phyloP scores from a whole-genome alignment of 2,888 invertebrate species.

The Idaea straminata region DNA sequence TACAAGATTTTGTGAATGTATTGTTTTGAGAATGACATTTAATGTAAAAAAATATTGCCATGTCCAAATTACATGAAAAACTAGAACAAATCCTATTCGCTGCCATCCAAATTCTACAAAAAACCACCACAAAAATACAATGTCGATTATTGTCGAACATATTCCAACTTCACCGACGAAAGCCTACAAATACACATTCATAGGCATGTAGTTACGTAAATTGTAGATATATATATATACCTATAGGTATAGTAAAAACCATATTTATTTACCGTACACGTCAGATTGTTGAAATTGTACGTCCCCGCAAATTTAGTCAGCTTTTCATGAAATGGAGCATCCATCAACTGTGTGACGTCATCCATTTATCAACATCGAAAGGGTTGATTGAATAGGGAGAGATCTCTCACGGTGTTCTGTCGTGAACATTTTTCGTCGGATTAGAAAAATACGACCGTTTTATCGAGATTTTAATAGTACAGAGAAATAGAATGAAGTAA shows the following conservation, averaged over 20 bases:
- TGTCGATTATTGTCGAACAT: neutral
- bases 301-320: slow-evolving; percentile 22
- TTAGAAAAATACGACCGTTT: slow-evolving; percentile 33
- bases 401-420: slow-evolving; percentile 50
- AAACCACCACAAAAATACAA: neutral
- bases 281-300: neutral
- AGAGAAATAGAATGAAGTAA: neutral
- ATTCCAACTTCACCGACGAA: neutral
- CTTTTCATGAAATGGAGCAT: slow-evolving; percentile 42
- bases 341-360: slow-evolving; percentile 55
- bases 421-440: slow-evolving; percentile 42
- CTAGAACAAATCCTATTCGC: no score
- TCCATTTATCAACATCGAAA: slow-evolving; percentile 68
- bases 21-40: slow-evolving; percentile 8
- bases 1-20: slow-evolving; percentile 4
- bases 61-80: no score
- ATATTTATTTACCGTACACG: neutral
- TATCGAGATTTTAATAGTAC: slow-evolving; percentile 23
- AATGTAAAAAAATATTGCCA: slow-evolving; percentile 5
- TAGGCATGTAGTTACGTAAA: neutral
- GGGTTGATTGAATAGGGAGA: slow-evolving; percentile 65
- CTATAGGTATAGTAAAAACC: neutral
- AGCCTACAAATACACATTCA: slow-evolving; percentile 17
- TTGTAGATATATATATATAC: no score
- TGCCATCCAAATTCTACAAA: neutral